Conservation (phyloP, 37 sponge, comb jelly and placozoan species). For the Amphimedon queenslandica region DNA sequence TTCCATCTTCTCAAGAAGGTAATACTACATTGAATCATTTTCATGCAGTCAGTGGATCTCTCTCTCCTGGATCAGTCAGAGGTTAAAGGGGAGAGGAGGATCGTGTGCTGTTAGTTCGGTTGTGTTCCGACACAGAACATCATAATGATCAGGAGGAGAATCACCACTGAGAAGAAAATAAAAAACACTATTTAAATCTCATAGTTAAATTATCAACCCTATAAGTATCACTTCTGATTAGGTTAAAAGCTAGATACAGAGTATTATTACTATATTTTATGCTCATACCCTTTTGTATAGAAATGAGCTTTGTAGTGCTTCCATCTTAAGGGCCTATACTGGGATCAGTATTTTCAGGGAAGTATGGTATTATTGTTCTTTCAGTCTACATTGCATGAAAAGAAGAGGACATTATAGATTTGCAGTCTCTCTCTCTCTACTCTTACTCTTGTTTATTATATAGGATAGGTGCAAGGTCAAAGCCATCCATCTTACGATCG, state of each 20-base stretch:
- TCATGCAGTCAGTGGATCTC: slow-evolving; percentile 23
- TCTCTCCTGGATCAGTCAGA: slow-evolving; percentile 49
- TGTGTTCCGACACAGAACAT: slow-evolving; percentile 28
- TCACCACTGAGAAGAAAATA: slow-evolving; percentile 8
- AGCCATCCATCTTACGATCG: slow-evolving; percentile 44
- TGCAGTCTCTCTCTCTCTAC: no score
- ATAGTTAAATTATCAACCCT: no score
- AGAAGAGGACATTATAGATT: no score
- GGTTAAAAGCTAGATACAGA: no score
- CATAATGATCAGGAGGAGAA: slow-evolving; percentile 28
- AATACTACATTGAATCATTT: neutral
- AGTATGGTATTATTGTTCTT: slow-evolving; percentile 40
- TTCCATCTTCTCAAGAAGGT: slow-evolving; percentile 15
- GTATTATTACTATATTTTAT: no score
- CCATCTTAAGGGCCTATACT: slow-evolving; percentile 44
- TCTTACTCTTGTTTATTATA: slow-evolving; percentile 28
- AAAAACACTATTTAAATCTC: no score
- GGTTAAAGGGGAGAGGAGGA: slow-evolving; percentile 55
- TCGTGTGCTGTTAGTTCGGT: slow-evolving; percentile 14
- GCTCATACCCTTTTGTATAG: slow-evolving; percentile 64
- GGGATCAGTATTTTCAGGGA: slow-evolving; percentile 20
- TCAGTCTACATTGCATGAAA: slow-evolving; percentile 18
- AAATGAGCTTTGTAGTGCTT: slow-evolving; percentile 72
- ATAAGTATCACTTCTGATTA: no score
- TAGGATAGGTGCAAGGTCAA: slow-evolving; percentile 48